These are phyloP conservation scores for Gymnocephalus cernua DNA, from an alignment of 2,113 vertebrate species.

Conservation along the genomic window DNA sequence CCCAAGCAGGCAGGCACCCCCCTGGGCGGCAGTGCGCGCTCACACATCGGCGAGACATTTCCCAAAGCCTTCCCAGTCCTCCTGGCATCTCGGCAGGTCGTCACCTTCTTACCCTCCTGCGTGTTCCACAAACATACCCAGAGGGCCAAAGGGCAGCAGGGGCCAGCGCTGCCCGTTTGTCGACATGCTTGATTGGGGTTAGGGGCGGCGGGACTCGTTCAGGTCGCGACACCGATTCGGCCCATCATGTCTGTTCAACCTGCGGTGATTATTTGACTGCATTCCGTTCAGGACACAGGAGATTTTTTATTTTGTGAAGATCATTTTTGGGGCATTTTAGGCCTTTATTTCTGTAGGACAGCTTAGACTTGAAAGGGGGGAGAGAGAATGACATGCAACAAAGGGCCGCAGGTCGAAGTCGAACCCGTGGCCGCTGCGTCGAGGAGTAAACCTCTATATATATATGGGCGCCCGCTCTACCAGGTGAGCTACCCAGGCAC, in stretches of 20 bases:
- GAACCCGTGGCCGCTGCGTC: too few relatives aligned
- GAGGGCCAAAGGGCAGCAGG: constrained; percentile 65
- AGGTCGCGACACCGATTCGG: constrained; percentile 47
- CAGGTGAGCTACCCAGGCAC: too few relatives aligned
- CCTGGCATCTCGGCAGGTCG: constrained; percentile 74
- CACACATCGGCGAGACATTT: constrained; percentile 80
- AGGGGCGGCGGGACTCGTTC: constrained; percentile 28
- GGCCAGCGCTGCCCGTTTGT: constrained; percentile 50
- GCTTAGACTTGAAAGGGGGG: too few relatives aligned
- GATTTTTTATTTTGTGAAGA: constrained; percentile 27
- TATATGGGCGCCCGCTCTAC: too few relatives aligned
- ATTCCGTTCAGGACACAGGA: constrained; percentile 38
- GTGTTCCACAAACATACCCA: constrained; percentile 75
- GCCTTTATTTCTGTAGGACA: too few relatives aligned
- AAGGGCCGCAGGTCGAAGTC: too few relatives aligned
- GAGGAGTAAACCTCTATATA: too few relatives aligned
- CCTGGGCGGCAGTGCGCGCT: constrained; percentile 71
- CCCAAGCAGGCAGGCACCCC: constrained; percentile 70
- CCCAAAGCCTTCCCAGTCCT: constrained; percentile 78
- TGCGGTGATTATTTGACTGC: constrained; percentile 54
- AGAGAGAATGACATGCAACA: too few relatives aligned
- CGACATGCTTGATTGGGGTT: constrained; percentile 48
- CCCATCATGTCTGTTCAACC: constrained; percentile 53
- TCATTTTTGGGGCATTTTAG: too few relatives aligned
- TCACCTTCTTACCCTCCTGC: constrained; percentile 72